Evolutionary conservation across 2,888 invertebrate species (phyloP), one percentile per base, ranked within the genome.

Genomic region (Isoperla grammatica): DNA sequence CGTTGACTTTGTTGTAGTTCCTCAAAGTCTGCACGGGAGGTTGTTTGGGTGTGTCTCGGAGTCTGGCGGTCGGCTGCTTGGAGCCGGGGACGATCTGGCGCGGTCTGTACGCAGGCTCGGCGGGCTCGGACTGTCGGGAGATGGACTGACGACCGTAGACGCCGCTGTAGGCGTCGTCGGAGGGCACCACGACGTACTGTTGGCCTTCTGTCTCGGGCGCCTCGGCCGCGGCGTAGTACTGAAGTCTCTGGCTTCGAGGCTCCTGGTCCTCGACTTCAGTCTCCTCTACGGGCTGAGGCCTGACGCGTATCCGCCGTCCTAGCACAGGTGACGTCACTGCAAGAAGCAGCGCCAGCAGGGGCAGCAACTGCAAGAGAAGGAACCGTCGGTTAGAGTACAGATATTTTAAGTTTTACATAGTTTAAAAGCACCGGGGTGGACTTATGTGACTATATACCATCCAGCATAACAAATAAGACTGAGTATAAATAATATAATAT

Each of bases 1-100:
- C 88, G 73, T 90, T 90, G 19, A 83, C 81, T 76, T 90, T 88
- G 71, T 88, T 90, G 74, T 89, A 90, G 71, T 90, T 90, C 61
- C 88, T 79, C 67, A 89, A 87, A 13, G 90, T 90, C 75, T 89
- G 88, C 1, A 90, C 88, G 0, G 88, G 88, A 2, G 88, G 87
- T 53, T 83, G 79, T 71, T 84, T 87, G 1, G 77, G 71, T 0
- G 76, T 66, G 65, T 86, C 84, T 70, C 82, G 83, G 8, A 76
- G 76, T 55, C 80, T 74, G 1, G 76, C 71, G 12, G 73, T 71
- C 23, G 74, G 73, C 12, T 50, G 40, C 54, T 53, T 53, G 2
- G 53, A 39, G 17, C 37, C 74, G 70, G 1, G 75, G n/a, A 73
- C 39, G 49, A 54, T 22, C 37, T 42, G 57, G 17, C 37, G 13